Base-by-base conservation (phyloP, 2,888 invertebrate genomes). In the Ptychoptera albimana region DNA sequence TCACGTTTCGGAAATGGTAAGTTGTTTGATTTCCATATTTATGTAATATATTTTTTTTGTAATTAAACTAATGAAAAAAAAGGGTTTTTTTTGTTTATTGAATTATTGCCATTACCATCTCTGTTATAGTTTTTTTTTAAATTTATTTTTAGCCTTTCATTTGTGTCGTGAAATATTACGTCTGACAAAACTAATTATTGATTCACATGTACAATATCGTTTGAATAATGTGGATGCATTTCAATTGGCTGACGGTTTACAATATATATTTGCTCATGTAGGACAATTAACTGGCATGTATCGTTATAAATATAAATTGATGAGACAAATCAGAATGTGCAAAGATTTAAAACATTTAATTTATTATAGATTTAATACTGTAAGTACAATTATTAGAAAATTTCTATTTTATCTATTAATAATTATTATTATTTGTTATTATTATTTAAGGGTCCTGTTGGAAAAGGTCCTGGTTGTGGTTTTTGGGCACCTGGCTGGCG, bases 211-310 rank as follows among this genome's bases (percentile, higher is more conserved):
- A 1, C 98, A 99, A 63, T 99, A 99, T 64, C 79, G 98, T 12
- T 71, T 99, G 49, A 99, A 99, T 68, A 99, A 99, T 60, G 96
- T 99, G 8, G 98, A 99, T 64, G 98, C 98, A 2, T 99, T 97
- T 67, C 91, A 98, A 73, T 69, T 98, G 53, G 82, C 98, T 7
- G 98, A 99, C 63, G 98, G 98, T 9, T 68, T 99, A 35, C 98
- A 99, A 66, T 99, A 99, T 64, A 92, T 98, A 50, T 99, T 99
- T 64, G 93, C 98, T 1, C 98, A 99, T 59, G 97, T 99, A 8
- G 98, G 98, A 1, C 98, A 99, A 63, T 70, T 99, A 47, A 99
- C 98, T 0, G 98, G 98, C 62, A 98, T 98, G 98, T 98, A 98
- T 70, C 76, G 98, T 29, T 97, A 97, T 72, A 93, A 93, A 59